Conservation (phyloP, 2,113 vertebrate genomes). For the Dinomys branickii region DNA sequence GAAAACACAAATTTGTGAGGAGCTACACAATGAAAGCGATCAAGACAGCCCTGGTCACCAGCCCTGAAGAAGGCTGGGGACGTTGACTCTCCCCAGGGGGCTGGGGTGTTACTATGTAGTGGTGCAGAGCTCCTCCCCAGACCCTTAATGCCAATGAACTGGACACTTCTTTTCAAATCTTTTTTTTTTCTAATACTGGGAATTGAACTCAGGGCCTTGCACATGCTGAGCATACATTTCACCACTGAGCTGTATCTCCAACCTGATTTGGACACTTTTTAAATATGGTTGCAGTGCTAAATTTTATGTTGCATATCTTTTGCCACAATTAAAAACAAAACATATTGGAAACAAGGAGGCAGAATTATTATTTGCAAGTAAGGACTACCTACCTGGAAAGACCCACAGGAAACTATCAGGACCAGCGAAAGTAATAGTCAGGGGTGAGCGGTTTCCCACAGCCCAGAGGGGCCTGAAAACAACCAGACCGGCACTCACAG, state of each 20-base stretch:
- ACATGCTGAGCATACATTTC: background rate
- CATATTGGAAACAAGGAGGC: background rate
- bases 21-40: too few species aligned
- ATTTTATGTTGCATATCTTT: background rate
- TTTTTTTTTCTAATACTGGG: background rate
- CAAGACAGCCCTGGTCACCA: background rate
- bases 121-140: background rate
- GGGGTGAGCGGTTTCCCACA: rapidly evolving
- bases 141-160: background rate
- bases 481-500: background rate
- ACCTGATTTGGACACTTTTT: background rate
- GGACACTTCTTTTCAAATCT: background rate
- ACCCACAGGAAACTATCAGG: background rate
- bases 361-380: background rate
- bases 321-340: background rate
- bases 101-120: background rate
- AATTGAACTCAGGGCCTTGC: background rate
- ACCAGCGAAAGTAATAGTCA: rapidly evolving
- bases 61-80: too few species aligned
- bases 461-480: rapidly evolving
- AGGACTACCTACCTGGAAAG: background rate
- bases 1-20: background rate
- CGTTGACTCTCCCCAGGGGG: rapidly evolving
- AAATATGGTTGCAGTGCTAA: background rate
- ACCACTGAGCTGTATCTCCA: background rate